Conservation (phyloP, 2,113 vertebrate species). For the Camelus bactrianus region DNA sequence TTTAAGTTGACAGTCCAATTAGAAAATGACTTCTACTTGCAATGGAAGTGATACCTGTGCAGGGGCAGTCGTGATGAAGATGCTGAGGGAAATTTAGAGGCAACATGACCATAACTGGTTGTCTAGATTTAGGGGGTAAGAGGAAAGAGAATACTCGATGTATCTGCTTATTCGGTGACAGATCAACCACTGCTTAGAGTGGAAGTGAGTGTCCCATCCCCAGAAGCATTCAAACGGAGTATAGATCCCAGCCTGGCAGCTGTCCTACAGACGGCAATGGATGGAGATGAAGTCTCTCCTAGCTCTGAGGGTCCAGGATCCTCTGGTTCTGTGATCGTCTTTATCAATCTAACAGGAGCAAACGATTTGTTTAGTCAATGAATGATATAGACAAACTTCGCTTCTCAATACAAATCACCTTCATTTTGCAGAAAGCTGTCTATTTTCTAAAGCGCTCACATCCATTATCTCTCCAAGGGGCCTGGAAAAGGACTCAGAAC, state of each 20-base stretch:
- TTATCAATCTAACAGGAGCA: slow-evolving; percentile 54
- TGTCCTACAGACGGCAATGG: not conserved
- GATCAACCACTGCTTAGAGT: not conserved
- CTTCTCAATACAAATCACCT: slow-evolving; percentile 75
- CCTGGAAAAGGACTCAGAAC: not conserved
- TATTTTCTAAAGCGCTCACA: slow-evolving; percentile 64
- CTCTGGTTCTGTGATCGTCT: not conserved
- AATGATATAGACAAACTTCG: slow-evolving; percentile 71
- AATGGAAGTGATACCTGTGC: not conserved
- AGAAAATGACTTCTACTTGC: not conserved
- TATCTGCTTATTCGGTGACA: slow-evolving; percentile 38
- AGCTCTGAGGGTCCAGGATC: not conserved
- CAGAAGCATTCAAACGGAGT: slow-evolving; percentile 55
- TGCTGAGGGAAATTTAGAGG: not conserved
- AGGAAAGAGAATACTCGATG: not conserved
- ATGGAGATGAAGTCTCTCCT: slow-evolving; percentile 14
- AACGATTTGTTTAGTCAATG: slow-evolving; percentile 74
- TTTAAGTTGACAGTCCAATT: not conserved
- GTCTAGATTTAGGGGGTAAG: not conserved
- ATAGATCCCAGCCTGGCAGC: slow-evolving; percentile 35
- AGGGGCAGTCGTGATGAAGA: not conserved
- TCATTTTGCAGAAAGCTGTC: slow-evolving; percentile 68
- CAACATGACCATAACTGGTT: slow-evolving; percentile 33
- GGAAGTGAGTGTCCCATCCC: slow-evolving; percentile 36
- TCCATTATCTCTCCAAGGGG: slow-evolving; percentile 61